Base-by-base conservation (phyloP, 92 coral and sea anemone species). In the Paragorgia papillata region DNA sequence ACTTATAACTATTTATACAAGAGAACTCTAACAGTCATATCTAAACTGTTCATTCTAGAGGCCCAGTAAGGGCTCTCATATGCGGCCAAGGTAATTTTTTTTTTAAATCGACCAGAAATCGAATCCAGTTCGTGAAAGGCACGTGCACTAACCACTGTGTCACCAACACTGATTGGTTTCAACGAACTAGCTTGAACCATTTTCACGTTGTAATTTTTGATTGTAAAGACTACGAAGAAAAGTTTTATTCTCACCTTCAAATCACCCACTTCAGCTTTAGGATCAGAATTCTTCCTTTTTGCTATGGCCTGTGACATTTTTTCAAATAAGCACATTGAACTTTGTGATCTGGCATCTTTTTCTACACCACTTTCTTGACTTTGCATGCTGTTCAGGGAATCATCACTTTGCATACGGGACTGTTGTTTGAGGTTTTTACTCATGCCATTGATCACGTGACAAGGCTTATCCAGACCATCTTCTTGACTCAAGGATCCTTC, bases 361-460 rank as follows among this genome's bases (percentile, higher is more conserved):
- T 71, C 78, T 3, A 71, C 78, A 9, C 78, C 78, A 54, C 78
- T 71, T 55, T 71, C 78, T 18, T 69, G 76, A 69, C 76, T 69
- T 66, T 66, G 73, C 35, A 49, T 57, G 31, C 75, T 68, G 78
- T 34, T 71, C 33, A 71, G 28, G 25, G 78, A 71, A 34, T 71
- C 78, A 33, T 34, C 54, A 71, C 78, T 71, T 15, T 51, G 78
- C 78, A 71, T 71, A 28, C 78, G 49, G 1, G 78, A 71, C 65
- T 71, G 78, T 34, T 71, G 78, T 32, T 54, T 53, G 19, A 8
- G 46, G 10, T 44, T 44, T 44, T 68, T 68, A 59, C 48, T 24
- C 19, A 71, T 54, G 31, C 58, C 64, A 37, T 33, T 32, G 21
- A 60, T 48, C 32, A 56, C 40, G 12, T 20, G 26, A 15, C 25